phyloP scores from a whole-genome alignment of 2,888 invertebrate species.

The Himalopsyche japonica region DNA sequence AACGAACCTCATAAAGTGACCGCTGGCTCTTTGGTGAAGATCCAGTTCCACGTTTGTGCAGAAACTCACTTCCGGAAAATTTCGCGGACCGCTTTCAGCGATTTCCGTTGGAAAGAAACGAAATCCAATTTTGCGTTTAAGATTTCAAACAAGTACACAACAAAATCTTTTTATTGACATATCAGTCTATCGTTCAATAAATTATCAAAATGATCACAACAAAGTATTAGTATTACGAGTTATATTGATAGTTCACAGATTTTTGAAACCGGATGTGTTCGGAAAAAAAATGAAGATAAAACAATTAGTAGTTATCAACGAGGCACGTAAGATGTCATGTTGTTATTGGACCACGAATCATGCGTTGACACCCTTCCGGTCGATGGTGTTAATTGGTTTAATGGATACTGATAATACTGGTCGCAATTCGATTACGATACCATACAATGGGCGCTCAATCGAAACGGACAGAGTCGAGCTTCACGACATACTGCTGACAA shows the following conservation, averaged over 20 bases:
- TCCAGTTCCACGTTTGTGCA: slow-evolving; percentile 69
- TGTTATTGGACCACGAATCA: neutral
- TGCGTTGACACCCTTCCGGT: slow-evolving; percentile 5
- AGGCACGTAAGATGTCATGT: neutral
- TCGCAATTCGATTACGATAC: slow-evolving; percentile 43
- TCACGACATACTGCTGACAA: slow-evolving; percentile 53
- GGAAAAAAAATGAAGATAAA: neutral
- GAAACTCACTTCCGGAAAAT: neutral
- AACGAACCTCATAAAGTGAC: slow-evolving; percentile 72
- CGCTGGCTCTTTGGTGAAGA: slow-evolving; percentile 75
- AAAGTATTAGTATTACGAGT: neutral
- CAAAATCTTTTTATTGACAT: neutral
- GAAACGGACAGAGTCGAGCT: slow-evolving; percentile 55
- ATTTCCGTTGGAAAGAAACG: neutral
- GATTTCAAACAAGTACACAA: neutral
- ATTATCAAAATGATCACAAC: neutral
- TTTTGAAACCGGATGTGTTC: neutral
- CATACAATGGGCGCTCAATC: slow-evolving; percentile 40
- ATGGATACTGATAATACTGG: slow-evolving; percentile 21
- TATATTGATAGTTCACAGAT: slow-evolving; percentile 15
- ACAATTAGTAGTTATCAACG: neutral
- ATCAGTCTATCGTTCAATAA: neutral
- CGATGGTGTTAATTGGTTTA: slow-evolving; percentile 16
- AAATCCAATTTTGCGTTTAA: neutral
- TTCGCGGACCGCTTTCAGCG: neutral